Percentiles rank a stretch among this genome's conserved stretches.
Conservation (phyloP, 2,888 invertebrate genomes). For the Brachynemurus nebulosus region DNA sequence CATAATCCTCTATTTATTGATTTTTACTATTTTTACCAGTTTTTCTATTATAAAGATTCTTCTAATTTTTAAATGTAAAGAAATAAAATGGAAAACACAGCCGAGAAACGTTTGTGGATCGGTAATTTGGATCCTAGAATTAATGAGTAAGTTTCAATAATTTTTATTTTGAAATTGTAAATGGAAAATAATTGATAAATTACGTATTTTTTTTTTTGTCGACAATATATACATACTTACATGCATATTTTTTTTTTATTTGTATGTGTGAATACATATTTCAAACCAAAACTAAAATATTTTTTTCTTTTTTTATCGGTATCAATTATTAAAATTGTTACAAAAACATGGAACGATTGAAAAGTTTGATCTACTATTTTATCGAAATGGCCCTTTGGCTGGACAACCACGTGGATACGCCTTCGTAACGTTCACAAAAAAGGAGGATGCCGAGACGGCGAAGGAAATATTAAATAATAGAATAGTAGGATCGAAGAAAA, state of each 20-base stretch:
- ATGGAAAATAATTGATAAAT: no score
- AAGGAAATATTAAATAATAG: conserved; percentile 61
- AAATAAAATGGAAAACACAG: conserved; percentile 22
- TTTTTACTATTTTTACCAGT: neutral
- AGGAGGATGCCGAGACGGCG: conserved; percentile 55
- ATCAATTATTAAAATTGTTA: conserved; percentile 89
- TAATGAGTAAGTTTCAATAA: conserved; percentile 82
- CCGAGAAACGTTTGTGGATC: conserved; percentile 73
- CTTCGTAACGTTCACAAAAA: conserved; percentile 66
- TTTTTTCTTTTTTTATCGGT: conserved; percentile 53
- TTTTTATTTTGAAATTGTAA: no score
- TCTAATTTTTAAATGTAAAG: no score
- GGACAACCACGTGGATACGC: conserved; percentile 89
- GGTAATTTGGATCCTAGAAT: conserved; percentile 81
- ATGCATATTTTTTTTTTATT: no score
- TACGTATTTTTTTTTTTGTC: conserved; percentile 13
- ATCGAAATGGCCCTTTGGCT: conserved; percentile 75
- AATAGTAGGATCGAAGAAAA: conserved; percentile 55
- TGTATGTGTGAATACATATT: no score
- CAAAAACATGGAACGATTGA: conserved; percentile 87
- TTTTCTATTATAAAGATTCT: neutral
- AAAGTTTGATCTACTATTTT: conserved; percentile 92
- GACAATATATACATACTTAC: no score
- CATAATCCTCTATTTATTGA: no score
- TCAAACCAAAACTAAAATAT: conserved; percentile 7